Conservation (phyloP, 2,113 vertebrate species). For the Micronycteris hirsuta region DNA sequence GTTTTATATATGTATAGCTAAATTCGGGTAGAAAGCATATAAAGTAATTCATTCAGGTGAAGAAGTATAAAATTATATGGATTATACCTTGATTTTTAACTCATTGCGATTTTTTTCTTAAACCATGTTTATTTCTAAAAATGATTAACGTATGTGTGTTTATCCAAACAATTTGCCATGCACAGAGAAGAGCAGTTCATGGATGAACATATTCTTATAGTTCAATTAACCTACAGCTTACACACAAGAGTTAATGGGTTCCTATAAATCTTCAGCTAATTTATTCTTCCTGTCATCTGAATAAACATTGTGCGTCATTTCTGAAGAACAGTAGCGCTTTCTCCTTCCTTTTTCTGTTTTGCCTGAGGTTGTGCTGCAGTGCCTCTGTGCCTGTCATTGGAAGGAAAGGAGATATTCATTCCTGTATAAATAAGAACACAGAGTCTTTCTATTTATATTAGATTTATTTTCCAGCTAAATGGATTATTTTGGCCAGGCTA, state of each 20-base stretch:
- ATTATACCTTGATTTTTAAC: not conserved
- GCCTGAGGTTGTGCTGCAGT: slow-evolving; percentile 8
- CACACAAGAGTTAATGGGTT: not conserved
- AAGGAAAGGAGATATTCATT: slow-evolving; percentile 4
- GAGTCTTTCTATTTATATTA: slow-evolving; percentile 18
- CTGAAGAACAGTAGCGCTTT: not conserved
- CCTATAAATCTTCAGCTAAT: slow-evolving; percentile 37
- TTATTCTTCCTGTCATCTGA: slow-evolving; percentile 44
- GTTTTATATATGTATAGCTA: not conserved
- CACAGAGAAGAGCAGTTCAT: not conserved
- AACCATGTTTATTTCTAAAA: not conserved
- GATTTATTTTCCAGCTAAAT: slow-evolving; percentile 33
- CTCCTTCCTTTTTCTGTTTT: not conserved
- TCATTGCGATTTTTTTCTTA: not conserved
- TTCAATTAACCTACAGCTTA: slow-evolving; percentile 45
- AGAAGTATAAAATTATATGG: not conserved
- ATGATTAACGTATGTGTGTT: not conserved
- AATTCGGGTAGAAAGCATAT: not conserved
- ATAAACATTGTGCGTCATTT: slow-evolving; percentile 42
- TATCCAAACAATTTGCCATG: not conserved
- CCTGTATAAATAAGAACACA: slow-evolving; percentile 32
- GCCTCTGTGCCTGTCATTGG: not conserved
- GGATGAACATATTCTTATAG: not conserved
- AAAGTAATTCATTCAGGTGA: not conserved
- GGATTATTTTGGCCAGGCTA: slow-evolving; percentile 48